Conservation (phyloP, 64 coral and sea anemone species). For the Cladopsammia gracilis region DNA sequence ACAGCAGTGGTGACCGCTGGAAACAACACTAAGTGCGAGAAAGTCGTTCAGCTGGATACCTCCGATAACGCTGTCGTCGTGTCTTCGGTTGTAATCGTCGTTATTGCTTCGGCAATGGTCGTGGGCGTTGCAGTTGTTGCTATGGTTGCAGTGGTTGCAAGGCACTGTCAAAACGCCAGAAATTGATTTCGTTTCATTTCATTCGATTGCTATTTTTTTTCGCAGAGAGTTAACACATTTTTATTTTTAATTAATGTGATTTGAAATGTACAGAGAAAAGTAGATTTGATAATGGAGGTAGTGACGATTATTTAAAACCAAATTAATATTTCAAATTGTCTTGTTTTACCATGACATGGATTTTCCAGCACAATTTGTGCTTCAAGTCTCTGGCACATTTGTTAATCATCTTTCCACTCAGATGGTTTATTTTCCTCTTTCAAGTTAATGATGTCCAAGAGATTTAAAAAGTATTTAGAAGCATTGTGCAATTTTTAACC, state of each 20-base stretch:
- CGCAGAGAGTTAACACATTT: constrained; percentile 7
- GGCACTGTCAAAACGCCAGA: constrained; percentile 96
- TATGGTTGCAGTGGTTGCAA: constrained; percentile 99
- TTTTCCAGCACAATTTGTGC: too few species aligned
- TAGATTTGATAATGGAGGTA: background rate
- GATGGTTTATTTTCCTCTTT: too few species aligned
- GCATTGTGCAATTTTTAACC: too few species aligned
- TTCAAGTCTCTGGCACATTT: too few species aligned
- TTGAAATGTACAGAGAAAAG: constrained; percentile 16
- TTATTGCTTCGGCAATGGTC: constrained; percentile 99
- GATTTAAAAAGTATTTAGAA: too few species aligned
- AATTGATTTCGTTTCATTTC: constrained; percentile 9
- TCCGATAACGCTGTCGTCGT: constrained; percentile 99
- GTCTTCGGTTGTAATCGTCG: constrained; percentile 99
- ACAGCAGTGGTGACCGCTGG: constrained; percentile 62
- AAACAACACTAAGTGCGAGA: constrained; percentile 96
- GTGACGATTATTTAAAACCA: background rate
- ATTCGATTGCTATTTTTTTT: background rate
- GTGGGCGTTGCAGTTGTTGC: constrained; percentile 99
- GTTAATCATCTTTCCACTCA: too few species aligned
- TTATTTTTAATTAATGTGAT: constrained; percentile 28
- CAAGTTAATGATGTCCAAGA: too few species aligned
- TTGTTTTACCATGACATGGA: background rate
- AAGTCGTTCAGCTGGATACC: constrained; percentile 95
- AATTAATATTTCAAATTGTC: background rate